Evolutionary conservation across 1,140 invertebrate genomes (phyloP), one percentile per base, ranked within the genome.

Genomic region (Ericerus pela): DNA sequence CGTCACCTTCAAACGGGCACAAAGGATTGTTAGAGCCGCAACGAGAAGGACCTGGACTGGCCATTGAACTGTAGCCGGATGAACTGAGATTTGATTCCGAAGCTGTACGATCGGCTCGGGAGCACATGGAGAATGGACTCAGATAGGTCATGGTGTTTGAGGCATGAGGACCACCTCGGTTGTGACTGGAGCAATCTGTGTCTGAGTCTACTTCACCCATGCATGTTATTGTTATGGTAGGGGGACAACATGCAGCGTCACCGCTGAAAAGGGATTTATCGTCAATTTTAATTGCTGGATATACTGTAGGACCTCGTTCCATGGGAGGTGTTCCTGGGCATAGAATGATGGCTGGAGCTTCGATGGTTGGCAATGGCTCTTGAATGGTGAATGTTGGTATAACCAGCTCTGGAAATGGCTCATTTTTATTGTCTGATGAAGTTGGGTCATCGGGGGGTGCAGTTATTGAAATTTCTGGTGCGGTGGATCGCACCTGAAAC

Each of bases 41-140:
- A 43, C 83, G 36, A 1, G 81, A 84, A 1, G 82, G 80, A 1
- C 81, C 82, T 0, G 82, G 82, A 68, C 80, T 83, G 1, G 82
- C 82, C 78, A 85, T 84, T 3, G 82, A 85, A 58, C 80, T 83
- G 63, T 87, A 87, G n/a, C 84, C 84, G 1, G 82, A 85, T 10
- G 82, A 85, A 57, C 81, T 84, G 20, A 87, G 68, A 68, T 87
- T 87, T 0, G 82, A 84, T 68, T 86, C 82, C 1, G 83, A 86
- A 14, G 81, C 79, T 14, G 80, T 79, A 62, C 82, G 72, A 61
- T 83, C 81, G 11, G 78, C 74, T 60, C 78, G 67, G 10, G 76
- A 73, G 24, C 78, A 76, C 72, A 82, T 80, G 1, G 80, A 79
- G 64, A 85, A 84, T 6, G 84, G 84, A 66, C 81, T 84, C 29